A percentile compares a stretch with the other conserved stretches of the same genome.
Conservation (phyloP, 2,888 invertebrate genomes). For the Cylindroiulus punctatus region DNA sequence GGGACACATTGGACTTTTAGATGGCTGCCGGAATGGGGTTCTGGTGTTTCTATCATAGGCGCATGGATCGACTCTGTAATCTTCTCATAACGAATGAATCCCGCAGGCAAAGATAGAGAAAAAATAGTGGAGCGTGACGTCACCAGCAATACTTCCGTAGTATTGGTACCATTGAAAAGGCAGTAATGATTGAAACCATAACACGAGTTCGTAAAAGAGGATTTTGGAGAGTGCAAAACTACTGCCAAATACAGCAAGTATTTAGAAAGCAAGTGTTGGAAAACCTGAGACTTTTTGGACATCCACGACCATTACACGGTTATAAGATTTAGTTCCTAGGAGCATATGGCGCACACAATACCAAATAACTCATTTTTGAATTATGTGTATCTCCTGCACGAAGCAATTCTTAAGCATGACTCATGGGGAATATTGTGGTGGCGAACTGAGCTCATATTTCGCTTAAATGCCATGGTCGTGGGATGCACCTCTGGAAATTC, state of each 20-base stretch:
- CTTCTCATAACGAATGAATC: constrained; percentile 29
- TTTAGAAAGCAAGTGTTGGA: not conserved
- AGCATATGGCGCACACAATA: not conserved
- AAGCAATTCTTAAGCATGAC: not conserved
- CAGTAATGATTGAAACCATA: not conserved
- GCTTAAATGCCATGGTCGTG: not conserved
- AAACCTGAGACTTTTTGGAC: not conserved
- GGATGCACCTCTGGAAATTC: not conserved
- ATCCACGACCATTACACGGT: not conserved
- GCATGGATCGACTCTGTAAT: not conserved
- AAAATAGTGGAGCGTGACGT: not conserved
- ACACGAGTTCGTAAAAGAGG: not conserved
- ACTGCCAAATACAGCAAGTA: not conserved
- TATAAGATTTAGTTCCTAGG: not conserved
- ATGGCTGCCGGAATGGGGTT: not conserved
- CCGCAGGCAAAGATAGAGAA: not conserved
- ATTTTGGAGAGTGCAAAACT: not conserved
- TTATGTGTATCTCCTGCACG: not conserved
- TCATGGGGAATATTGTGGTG: not conserved
- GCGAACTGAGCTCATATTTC: not conserved
- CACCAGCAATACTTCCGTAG: not conserved
- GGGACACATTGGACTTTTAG: constrained; percentile 17
- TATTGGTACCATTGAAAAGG: not conserved
- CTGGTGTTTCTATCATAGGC: not conserved
- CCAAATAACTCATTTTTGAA: not conserved